Percentiles rank a stretch among this genome's conserved stretches.
Conservation (phyloP, 2,113 vertebrate genomes). For the Percina caprodes region DNA sequence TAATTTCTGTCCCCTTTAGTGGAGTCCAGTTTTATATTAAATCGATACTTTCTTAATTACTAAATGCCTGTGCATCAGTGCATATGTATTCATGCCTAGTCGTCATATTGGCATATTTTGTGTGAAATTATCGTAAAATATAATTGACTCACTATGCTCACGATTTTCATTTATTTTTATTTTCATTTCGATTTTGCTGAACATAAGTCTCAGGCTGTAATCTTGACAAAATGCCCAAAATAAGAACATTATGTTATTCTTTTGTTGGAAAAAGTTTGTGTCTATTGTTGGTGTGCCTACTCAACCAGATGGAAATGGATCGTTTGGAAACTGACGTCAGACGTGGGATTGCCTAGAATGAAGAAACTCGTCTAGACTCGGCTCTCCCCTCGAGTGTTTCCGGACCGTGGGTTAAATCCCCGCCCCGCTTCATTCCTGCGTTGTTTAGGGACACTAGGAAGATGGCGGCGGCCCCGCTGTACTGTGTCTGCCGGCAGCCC, state of each 20-base stretch:
- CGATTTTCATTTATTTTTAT: neutral
- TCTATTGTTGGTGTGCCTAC: constrained; percentile 55
- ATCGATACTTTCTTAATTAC: neutral
- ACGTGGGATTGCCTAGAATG: constrained; percentile 61
- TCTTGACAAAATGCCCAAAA: neutral
- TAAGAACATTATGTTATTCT: constrained; percentile 33
- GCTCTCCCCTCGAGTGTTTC: constrained; percentile 68
- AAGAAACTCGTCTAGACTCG: constrained; percentile 56
- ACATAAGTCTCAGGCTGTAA: neutral
- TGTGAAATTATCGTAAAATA: neutral
- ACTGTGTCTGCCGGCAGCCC: constrained; percentile 97
- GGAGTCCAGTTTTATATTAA: neutral
- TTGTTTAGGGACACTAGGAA: constrained; percentile 89
- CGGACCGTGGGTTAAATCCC: constrained; percentile 64
- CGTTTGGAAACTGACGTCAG: constrained; percentile 71
- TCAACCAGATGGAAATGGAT: constrained; percentile 63
- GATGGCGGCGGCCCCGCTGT: constrained; percentile 93
- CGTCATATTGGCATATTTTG: neutral
- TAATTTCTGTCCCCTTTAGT: neutral
- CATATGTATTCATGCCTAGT: neutral
- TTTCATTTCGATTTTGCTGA: neutral
- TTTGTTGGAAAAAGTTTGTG: constrained; percentile 52
- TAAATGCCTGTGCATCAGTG: neutral
- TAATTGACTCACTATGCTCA: neutral
- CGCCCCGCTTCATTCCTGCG: constrained; percentile 81